These are phyloP conservation scores for Artemia franciscana DNA, from an alignment of 1,140 invertebrate species.

Conservation along the genomic window DNA sequence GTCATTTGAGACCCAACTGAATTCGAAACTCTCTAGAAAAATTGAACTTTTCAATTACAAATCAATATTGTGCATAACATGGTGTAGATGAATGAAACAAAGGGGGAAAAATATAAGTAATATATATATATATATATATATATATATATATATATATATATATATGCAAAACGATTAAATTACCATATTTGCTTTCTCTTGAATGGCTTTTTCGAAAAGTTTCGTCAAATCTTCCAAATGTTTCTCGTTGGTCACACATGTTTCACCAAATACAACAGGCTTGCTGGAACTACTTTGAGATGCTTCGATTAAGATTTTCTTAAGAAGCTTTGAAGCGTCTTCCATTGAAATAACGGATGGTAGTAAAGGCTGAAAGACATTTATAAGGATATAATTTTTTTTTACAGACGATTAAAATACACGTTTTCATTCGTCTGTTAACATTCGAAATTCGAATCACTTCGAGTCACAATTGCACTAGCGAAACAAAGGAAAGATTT, in stretches of 20 bases:
- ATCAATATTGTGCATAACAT: too few relatives aligned
- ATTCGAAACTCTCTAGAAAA: too few relatives aligned
- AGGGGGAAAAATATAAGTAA: constrained; percentile 5
- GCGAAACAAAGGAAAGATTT: too few relatives aligned
- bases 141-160: background rate
- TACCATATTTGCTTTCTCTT: constrained; percentile 42
- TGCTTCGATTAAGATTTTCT: constrained; percentile 30
- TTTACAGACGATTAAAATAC: too few relatives aligned
- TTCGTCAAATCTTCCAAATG: constrained; percentile 44
- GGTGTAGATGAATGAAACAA: too few relatives aligned
- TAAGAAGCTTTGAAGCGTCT: constrained; percentile 47
- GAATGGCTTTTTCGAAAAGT: constrained; percentile 37
- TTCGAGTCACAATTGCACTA: too few relatives aligned
- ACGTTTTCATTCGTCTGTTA: too few relatives aligned
- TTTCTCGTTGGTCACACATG: constrained; percentile 26
- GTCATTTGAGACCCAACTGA: too few relatives aligned
- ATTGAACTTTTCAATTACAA: too few relatives aligned
- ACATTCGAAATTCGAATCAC: too few relatives aligned
- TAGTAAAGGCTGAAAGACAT: too few relatives aligned
- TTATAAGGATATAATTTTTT: too few relatives aligned
- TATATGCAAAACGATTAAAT: constrained; percentile 1
- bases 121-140: background rate
- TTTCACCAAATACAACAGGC: constrained; percentile 22
- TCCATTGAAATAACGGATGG: constrained; percentile 51
- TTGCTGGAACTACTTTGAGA: constrained; percentile 20